Evolutionary conservation across 2,113 vertebrate genomes (phyloP), one percentile per base, ranked within the genome.

Genomic region (Hemiscyllium ocellatum): DNA sequence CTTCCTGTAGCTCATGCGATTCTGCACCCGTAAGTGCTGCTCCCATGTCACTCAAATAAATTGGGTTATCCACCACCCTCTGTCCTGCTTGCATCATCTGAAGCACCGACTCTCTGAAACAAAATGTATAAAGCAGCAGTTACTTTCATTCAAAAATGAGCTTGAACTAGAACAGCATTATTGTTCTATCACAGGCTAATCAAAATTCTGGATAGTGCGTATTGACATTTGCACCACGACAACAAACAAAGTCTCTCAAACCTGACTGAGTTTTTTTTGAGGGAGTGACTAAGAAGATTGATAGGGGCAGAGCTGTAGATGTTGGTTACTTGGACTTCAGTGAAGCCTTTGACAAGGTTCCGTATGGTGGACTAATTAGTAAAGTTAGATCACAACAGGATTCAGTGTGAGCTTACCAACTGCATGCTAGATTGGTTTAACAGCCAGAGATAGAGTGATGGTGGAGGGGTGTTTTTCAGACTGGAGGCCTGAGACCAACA

Each of bases 61-160:
- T 99, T 2, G 99, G 99, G 96, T 99, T 99, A 96, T 99, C 99
- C 0, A 99, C 99, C 93, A 99, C 99, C 29, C 99, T 97, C 83
- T 99, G 99, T 19, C 99, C 99, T 0, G 99, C 99, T 97, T 99
- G 99, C 99, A 99, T 99, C 99, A 99, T 99, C 98, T 99, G 99
- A 37, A 99, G 98, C n/a, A 99, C 99, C 0, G 99, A 99, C 96
- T 99, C 99, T 70, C 99, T 99, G 96, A 37, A 61, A 12, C 10
- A 0, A 4, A 90, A 47, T 2, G 91, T 93, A 3, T 0, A 10
- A 4, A 29, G 15, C 87, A 95, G 95, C 0, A 6, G 29, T 95
- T 91, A 85, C 26, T 91, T 66, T 22, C 15, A 66, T 37, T 66
- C 65, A 72, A 94, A 69, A 76, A 33, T 19, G 47, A 26, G 17